Percentiles rank a stretch among this genome's conserved stretches.
Evolutionary conservation across 2,888 invertebrate genomes (phyloP).

Genomic region (Heteropelma amictum): DNA sequence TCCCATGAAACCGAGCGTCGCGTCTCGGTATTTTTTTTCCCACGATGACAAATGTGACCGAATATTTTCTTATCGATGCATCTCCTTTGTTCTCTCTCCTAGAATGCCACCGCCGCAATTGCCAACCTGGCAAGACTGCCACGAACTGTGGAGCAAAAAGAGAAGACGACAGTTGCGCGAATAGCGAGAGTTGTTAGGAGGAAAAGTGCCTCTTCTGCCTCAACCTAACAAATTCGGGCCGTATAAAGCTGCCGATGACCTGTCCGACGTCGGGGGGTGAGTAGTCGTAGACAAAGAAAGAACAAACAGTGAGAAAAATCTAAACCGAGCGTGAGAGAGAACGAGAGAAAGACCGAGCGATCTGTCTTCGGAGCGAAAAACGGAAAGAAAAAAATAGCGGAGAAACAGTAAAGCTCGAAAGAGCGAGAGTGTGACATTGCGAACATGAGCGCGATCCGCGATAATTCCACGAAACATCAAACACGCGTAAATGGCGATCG

Average conservation of each 20-base stretch:
- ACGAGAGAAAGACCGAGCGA: neutral
- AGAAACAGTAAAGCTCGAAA: conserved; percentile 42
- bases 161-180: conserved; percentile 91
- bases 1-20: too few relatives aligned
- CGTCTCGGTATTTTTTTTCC: too few relatives aligned
- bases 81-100: conserved; percentile 56
- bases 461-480: conserved; percentile 54
- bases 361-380: too few relatives aligned
- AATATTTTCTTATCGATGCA: conserved; percentile 35
- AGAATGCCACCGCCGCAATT: conserved; percentile 91
- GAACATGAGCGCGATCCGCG: conserved; percentile 13
- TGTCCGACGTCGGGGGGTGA: conserved; percentile 81
- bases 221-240: conserved; percentile 73
- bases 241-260: conserved; percentile 77
- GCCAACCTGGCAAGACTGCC: conserved; percentile 98
- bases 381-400: conserved; percentile 12
- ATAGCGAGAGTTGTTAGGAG: conserved; percentile 81
- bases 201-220: conserved; percentile 71
- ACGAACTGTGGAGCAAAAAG: conserved; percentile 99
- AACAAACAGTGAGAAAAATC: too few relatives aligned
- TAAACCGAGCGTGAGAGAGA: too few relatives aligned
- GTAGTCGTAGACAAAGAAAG: conserved; percentile 72
- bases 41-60: conserved; percentile 34
- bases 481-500: conserved; percentile 65
- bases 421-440: neutral